Conservation (phyloP, 2,888 invertebrate genomes). For the Saturnia pavonia region DNA sequence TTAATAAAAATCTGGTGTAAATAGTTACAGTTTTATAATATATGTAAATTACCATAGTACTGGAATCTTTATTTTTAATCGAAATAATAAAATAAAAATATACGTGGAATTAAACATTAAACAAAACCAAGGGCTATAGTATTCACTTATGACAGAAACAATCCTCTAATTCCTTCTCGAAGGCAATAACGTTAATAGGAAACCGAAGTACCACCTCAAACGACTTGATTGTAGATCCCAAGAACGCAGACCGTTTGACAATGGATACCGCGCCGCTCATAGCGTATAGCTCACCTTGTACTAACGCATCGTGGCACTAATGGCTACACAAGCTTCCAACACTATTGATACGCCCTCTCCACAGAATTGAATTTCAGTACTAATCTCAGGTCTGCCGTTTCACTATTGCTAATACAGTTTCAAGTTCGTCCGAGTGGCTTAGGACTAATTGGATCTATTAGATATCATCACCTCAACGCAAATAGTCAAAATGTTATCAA, state of each 20-base stretch:
- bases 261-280: neutral
- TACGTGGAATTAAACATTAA: neutral
- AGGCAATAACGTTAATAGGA: neutral
- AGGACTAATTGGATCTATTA: neutral
- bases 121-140: neutral
- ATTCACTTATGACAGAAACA: neutral
- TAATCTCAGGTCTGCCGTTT: neutral
- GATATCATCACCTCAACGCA: neutral
- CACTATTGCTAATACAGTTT: neutral
- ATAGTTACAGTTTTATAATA: no score
- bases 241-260: conserved; percentile 9
- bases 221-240: conserved; percentile 1
- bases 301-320: neutral
- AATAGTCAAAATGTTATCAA: neutral
- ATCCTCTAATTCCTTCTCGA: neutral
- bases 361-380: conserved; percentile 6
- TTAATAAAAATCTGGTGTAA: neutral
- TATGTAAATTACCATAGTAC: no score
- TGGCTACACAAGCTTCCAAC: neutral
- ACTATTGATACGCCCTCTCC: neutral
- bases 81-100: no score
- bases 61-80: neutral
- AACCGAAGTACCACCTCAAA: neutral
- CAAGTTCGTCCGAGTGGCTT: neutral
- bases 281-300: neutral